Evolutionary conservation across 2,888 invertebrate genomes (phyloP), one percentile per base, ranked within the genome.

Genomic region (Pristionchus exspectatus): DNA sequence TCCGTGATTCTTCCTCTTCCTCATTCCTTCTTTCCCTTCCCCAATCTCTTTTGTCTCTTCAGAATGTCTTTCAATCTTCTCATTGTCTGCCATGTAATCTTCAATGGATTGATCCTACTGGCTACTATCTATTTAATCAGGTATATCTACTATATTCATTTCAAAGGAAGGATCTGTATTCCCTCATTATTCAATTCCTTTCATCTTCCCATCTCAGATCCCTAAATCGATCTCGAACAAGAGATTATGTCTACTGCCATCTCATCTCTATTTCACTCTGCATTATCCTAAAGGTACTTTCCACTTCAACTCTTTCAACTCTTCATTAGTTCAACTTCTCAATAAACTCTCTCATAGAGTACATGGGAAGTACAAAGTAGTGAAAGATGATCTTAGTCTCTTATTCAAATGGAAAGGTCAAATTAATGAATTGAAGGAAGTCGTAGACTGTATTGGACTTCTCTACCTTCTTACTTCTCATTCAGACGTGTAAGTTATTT

Each of bases 171-270:
- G 12, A n/a, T 27, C 7, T 66, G 2, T 24, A n/a, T 66, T 27
- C 66, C 27, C 66, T 66, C 0, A n/a, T 24, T 0, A 66, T 27
- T 66, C 27, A 21, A n/a, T 66, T 66, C n/a, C 66, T 66, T n/a
- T 3, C 18, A 24, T 27, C 10, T 18, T 33, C 21, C 74, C 16
- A 50, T 83, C 2, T 50, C 81, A 83, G 81, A 54, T 21, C n/a
- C 24, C 50, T 85, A 1, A 56, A 87, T 44, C 87, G 66, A 24
- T 66, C 87, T 50, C 33, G 87, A 69, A 54, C 87, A 18, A 38
- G 66, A 27, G 87, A 87, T 69, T 69, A 87, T 56, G 87, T 69
- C 18, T 69, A 69, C 66, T 87, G 44, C 50, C 87, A 87, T 69
- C 87, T 87, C 69, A 44, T 69, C 18, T 87, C 69, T 56, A 69